phyloP scores from a whole-genome alignment of 2,797 vertebrate species.

The Chrysocyon brachyurus region DNA sequence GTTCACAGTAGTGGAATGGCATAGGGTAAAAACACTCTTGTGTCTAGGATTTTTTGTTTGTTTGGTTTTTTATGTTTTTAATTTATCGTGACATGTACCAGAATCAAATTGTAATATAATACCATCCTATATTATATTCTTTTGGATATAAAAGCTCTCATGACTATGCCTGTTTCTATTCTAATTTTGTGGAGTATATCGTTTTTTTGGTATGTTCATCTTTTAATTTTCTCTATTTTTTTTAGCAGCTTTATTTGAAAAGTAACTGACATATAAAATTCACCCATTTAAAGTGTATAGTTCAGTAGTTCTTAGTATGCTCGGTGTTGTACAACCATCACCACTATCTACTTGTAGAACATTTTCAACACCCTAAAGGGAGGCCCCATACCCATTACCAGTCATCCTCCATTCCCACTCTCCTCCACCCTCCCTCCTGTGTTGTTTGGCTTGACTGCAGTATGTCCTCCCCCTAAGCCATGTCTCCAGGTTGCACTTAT shows the following conservation, averaged over 20 bases:
- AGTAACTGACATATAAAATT: background rate
- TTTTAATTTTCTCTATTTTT: background rate
- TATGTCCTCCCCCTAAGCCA: background rate
- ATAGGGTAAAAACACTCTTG: background rate
- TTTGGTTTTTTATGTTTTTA: conserved; percentile 23
- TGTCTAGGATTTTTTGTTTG: background rate
- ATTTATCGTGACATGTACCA: background rate
- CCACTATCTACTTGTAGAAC: background rate
- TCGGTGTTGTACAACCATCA: background rate
- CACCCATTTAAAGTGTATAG: background rate
- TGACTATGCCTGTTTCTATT: background rate
- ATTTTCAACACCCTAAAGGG: background rate
- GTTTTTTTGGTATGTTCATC: background rate
- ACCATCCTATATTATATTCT: background rate
- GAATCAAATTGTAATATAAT: background rate
- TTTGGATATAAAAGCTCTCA: background rate
- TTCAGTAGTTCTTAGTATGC: background rate
- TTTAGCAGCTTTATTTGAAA: conserved; percentile 6
- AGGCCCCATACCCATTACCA: background rate
- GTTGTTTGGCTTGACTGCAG: background rate
- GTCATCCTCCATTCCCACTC: background rate
- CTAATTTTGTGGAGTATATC: background rate
- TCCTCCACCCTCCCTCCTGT: background rate
- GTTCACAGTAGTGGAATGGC: background rate
- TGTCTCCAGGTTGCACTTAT: background rate